Evolutionary conservation across 2,113 vertebrate genomes (phyloP).

Genomic region (Percopsis transmontana): DNA sequence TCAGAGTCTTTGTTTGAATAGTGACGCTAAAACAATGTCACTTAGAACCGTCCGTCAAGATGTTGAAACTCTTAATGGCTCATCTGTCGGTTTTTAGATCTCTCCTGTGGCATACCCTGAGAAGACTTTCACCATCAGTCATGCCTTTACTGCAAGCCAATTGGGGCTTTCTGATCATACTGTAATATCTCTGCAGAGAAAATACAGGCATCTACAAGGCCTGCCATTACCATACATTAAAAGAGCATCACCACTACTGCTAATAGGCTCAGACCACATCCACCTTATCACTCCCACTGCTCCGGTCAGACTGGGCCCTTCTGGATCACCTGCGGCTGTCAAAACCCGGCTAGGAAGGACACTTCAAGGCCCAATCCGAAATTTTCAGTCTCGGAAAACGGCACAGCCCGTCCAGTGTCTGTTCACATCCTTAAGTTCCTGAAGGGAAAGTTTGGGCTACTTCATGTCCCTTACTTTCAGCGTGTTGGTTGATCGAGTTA

Average conservation of each 20-base stretch:
- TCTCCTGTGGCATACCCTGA: neutral
- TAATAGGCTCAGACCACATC: neutral
- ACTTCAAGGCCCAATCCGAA: neutral
- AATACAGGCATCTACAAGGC: neutral
- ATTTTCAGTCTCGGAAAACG: neutral
- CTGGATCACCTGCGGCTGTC: neutral
- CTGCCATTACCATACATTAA: neutral
- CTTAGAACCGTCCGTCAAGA: neutral
- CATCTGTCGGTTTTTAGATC: neutral
- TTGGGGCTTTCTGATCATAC: neutral
- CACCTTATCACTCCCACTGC: neutral
- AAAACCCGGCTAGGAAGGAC: neutral
- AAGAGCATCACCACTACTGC: neutral
- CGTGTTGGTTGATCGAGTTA: no score
- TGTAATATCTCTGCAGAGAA: neutral
- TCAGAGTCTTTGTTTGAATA: neutral
- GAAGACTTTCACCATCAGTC: neutral
- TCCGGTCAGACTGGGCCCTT: slow-evolving; percentile 8
- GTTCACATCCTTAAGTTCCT: neutral
- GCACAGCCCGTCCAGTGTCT: neutral
- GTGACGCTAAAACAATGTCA: neutral
- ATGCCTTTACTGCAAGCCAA: slow-evolving; percentile 6
- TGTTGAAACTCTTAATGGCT: neutral
- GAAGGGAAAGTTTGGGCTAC: no score
- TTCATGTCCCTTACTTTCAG: no score